phyloP scores from a whole-genome alignment of 2,113 vertebrate species.

The Montifringilla adamsi region DNA sequence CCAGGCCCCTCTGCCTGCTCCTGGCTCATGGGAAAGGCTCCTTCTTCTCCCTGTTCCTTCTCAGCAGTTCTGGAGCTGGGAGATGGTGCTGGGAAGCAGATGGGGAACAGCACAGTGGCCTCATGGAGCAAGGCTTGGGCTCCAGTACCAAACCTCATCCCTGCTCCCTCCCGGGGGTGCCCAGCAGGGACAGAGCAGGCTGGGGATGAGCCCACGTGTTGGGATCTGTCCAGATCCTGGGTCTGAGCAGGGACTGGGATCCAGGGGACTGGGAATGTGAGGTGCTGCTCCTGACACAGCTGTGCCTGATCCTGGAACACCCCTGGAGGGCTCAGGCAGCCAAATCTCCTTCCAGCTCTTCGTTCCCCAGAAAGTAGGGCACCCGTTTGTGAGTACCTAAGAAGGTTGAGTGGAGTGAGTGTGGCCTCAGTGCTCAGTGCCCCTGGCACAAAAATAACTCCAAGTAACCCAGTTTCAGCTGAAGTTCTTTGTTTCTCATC shows the following conservation, averaged over 20 bases:
- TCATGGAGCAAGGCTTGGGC: neutral
- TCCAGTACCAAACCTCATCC: too few species aligned
- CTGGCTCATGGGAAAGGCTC: accelerated
- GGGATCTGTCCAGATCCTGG: accelerated
- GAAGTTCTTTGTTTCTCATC: neutral
- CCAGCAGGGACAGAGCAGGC: accelerated
- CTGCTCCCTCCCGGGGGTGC: accelerated
- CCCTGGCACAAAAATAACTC: neutral
- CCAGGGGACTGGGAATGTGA: neutral
- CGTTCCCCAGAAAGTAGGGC: neutral
- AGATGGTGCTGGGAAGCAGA: neutral
- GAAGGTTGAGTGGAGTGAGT: neutral
- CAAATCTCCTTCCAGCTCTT: neutral
- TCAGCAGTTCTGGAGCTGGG: neutral
- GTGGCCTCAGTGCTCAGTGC: neutral
- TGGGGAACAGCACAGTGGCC: neutral
- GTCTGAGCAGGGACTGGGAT: neutral
- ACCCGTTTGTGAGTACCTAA: accelerated
- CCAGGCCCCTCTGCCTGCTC: accelerated
- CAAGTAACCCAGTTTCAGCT: neutral
- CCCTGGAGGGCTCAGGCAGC: neutral
- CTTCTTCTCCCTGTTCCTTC: neutral
- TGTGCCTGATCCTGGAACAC: neutral
- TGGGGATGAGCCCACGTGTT: accelerated
- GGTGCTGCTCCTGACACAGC: neutral